Base-by-base conservation (phyloP, 2,113 vertebrate genomes). In the Xenopus laevis region DNA sequence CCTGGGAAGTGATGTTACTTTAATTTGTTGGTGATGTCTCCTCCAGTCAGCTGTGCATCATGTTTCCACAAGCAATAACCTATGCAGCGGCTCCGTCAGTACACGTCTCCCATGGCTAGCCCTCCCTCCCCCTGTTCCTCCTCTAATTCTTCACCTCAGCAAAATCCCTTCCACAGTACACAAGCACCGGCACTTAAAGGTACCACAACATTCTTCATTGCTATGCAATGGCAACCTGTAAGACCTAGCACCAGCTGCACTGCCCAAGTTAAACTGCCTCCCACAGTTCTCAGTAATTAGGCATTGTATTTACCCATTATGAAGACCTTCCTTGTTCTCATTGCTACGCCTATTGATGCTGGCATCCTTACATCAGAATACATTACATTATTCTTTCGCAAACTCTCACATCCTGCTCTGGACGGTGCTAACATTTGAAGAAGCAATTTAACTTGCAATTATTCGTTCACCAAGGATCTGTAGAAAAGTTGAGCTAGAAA, bases 121-220 rank as follows among this genome's bases (percentile, higher is more conserved):
- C 47, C 47, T 13, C 53, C 58, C 58, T 13, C 18, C 58, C 58
- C 58, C n/a, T n/a, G 15, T 23, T 60, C 58, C 46, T 70, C 58
- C 59, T 65, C 65, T 63, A 69, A 60, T 64, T 77, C 66, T 55
- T 53, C 57, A 69, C 20, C 65, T 75, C 65, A 75, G 73, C 65
- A 69, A 60, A 66, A 55, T 76, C 66, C 66, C 47, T 45, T 57
- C 27, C 60, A 69, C 65, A 55, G 59, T 62, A 27, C 27, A 57
- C 46, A 44, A 61, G 57, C 64, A 60, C 64, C 72, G 55, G 66
- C 59, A 64, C 17, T 27, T 44, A 33, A 44, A 63, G 74, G 74
- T 55, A 64, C 46, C 74, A 77, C 74, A 77, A 15, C 33, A 53
- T 64, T 57, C 50, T 70, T 57, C 33, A 30, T 59, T 57, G 60